A percentile compares a stretch with the other conserved stretches of the same genome.
These are phyloP conservation scores for Stegodyphus dumicola DNA, from an alignment of 1,140 invertebrate species.

Conservation along the genomic window DNA sequence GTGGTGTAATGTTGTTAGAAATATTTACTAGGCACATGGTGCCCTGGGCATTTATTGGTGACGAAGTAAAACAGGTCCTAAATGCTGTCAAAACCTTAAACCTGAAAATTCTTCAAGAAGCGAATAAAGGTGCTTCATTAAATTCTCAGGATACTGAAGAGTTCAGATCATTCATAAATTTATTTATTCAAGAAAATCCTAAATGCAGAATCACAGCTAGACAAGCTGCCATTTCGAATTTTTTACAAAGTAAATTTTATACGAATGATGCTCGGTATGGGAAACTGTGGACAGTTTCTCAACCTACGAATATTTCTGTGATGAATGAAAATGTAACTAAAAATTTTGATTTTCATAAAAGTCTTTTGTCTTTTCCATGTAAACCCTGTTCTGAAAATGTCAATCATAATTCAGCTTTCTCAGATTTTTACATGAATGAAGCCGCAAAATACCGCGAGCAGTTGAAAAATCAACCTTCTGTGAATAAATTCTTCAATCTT, in stretches of 20 bases:
- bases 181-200: slow-evolving; percentile 14
- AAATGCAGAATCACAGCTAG: not conserved
- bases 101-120: not conserved
- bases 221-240: not conserved
- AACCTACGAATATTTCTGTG: not conserved
- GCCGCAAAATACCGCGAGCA: not conserved
- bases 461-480: not conserved
- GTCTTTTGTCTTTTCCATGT: too few species aligned
- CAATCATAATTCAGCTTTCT: too few species aligned
- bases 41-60: not conserved
- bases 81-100: not conserved
- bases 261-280: not conserved
- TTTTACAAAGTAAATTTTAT: not conserved
- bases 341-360: too few species aligned
- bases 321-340: too few species aligned
- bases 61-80: not conserved
- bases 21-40: slow-evolving; percentile 17
- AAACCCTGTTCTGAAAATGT: too few species aligned
- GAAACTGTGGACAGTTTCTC: not conserved
- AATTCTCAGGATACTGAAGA: not conserved
- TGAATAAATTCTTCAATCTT: slow-evolving; percentile 16
- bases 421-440: not conserved
- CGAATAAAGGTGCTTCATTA: slow-evolving; percentile 7
- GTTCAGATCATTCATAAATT: slow-evolving; percentile 5
- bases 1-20: slow-evolving; percentile 27